These are phyloP conservation scores for Dryadula phaetusa DNA, from an alignment of 2,888 invertebrate genomes.

Conservation along the genomic window DNA sequence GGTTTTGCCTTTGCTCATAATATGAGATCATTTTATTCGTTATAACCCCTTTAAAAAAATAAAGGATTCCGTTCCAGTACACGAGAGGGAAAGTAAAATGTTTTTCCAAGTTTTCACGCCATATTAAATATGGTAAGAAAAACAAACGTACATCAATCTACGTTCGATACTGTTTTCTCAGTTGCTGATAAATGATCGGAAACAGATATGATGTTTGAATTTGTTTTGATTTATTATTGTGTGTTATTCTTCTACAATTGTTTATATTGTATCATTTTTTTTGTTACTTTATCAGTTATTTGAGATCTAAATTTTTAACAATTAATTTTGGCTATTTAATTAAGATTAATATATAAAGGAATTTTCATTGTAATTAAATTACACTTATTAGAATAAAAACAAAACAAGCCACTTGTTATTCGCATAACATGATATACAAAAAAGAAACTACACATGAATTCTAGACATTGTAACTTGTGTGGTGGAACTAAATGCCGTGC, in stretches of 20 bases:
- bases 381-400: too few species aligned
- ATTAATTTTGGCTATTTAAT: too few species aligned
- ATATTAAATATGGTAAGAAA: conserved; percentile 8
- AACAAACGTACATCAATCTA: conserved; percentile 20
- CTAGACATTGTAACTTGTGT: too few species aligned
- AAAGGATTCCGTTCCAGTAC: background rate
- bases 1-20: background rate
- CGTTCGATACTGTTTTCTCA: conserved; percentile 34
- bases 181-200: conserved; percentile 49
- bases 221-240: conserved; percentile 8
- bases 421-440: too few species aligned
- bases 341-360: too few species aligned
- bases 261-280: background rate
- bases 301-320: too few species aligned
- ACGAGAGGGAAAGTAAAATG: background rate
- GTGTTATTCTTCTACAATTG: background rate
- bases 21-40: too few species aligned
- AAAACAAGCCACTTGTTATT: too few species aligned
- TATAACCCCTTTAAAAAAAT: background rate
- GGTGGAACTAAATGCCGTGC: too few species aligned
- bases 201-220: conserved; percentile 23
- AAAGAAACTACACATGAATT: too few species aligned
- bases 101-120: background rate
- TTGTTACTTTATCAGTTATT: too few species aligned
- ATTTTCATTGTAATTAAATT: too few species aligned